Evolutionary conservation across 1,140 invertebrate genomes (phyloP), one percentile per base, ranked within the genome.

Genomic region (Oppia nitens): DNA sequence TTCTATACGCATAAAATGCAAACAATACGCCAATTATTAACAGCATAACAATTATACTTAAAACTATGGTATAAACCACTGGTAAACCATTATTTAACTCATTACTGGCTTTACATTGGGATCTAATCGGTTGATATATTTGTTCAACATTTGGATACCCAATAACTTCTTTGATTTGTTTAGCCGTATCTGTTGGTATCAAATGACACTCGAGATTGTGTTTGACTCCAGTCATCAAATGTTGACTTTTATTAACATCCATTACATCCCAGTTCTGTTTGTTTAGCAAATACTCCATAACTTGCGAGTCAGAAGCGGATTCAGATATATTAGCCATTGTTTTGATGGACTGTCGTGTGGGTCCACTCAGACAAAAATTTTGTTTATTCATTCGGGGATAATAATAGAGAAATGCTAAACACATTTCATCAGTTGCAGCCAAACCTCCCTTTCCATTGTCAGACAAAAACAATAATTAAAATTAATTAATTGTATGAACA

Each of bases 361-460:
- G 47, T 20, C 45, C 56, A 32, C 56, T 57, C 3, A 57, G 23
- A 57, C 56, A 57, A 12, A 47, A 26, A 11, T 47, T 45, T 28
- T 27, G 24, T 14, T 47, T 47, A 24, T 57, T 57, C 56, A 78
- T 84, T 59, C 81, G 77, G 0, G 87, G 87, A 70, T 89, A 90
- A 69, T 90, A 85, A 1, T 85, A 72, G 0, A 89, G 72, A 66
- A 88, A 87, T 0, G 84, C 82, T 12, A 88, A 69, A 62, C 87
- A 90, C 83, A 88, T 88, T 72, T 90, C 87, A 68, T 89, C 82
- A 60, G 77, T 77, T 0, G 82, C 82, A 0, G 84, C 83, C 69
- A 86, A 85, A 2, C 87, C 86, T 21, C 85, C 85, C 60, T 74
- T 50, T 53, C 54, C 3, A 47, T 50, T 27, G 0, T 53, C 40